Evolutionary conservation across 2,888 invertebrate species (phyloP).

Genomic region (Psococerastis gibbosa): DNA sequence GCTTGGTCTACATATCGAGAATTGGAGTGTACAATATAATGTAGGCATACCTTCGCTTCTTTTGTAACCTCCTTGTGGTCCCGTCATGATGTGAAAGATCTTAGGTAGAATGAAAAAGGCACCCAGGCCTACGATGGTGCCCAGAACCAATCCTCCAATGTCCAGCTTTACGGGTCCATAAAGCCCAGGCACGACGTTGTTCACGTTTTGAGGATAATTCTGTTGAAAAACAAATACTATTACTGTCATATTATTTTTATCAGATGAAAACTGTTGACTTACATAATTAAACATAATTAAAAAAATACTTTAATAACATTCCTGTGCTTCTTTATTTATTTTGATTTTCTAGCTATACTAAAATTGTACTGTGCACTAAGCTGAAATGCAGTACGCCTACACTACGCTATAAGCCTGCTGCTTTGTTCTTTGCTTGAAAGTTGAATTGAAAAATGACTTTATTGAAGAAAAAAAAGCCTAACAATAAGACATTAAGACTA

Average conservation of each 20-base stretch:
- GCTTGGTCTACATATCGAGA: no score
- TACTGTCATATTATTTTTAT: no score
- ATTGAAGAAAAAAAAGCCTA: no score
- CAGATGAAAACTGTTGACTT: not conserved
- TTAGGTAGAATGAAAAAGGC: constrained; percentile 64
- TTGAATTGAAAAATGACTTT: no score
- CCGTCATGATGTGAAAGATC: constrained; percentile 48
- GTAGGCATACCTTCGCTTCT: constrained; percentile 48
- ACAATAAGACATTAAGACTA: no score
- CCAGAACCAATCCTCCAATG: constrained; percentile 60
- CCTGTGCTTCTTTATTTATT: not conserved
- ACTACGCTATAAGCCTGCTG: no score
- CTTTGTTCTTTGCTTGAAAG: no score
- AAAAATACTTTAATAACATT: not conserved
- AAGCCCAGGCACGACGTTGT: constrained; percentile 26
- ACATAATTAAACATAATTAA: not conserved
- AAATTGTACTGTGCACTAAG: no score
- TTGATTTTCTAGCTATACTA: not conserved
- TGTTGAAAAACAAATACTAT: no score
- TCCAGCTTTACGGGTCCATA: constrained; percentile 63
- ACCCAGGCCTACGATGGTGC: constrained; percentile 62
- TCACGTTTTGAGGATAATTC: constrained; percentile 7
- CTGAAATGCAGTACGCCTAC: no score
- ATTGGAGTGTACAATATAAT: no score
- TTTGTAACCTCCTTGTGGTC: constrained; percentile 44